Percentiles rank a stretch among this genome's conserved stretches.
Conservation (phyloP, 2,113 vertebrate genomes). For the Pedetes capensis region DNA sequence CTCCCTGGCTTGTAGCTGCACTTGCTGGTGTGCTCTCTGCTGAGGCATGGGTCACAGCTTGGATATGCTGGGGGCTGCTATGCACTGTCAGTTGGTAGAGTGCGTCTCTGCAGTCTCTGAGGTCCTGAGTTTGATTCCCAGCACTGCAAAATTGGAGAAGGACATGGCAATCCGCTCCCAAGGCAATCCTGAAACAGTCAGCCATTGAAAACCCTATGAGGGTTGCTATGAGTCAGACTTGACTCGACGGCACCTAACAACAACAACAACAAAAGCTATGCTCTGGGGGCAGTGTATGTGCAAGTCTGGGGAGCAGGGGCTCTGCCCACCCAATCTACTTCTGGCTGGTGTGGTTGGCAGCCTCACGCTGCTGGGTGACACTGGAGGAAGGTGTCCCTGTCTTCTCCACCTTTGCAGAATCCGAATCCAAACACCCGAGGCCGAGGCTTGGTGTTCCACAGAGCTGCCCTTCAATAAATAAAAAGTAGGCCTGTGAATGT, state of each 20-base stretch:
- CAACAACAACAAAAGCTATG: no score
- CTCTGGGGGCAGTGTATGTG: neutral
- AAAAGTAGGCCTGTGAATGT: slow-evolving; percentile 60
- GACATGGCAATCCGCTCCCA: no score
- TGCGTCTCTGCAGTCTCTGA: no score
- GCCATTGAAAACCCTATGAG: no score
- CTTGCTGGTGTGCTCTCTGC: neutral
- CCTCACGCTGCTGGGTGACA: neutral
- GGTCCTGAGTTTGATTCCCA: no score
- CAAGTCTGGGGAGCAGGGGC: neutral
- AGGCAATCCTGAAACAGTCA: no score
- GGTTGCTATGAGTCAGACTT: no score
- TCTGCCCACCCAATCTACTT: neutral
- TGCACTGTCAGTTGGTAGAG: no score
- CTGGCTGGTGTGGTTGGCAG: neutral
- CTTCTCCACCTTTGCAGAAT: neutral
- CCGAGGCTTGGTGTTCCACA: neutral
- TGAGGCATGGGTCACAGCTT: neutral
- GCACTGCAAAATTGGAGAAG: no score
- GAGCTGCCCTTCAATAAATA: slow-evolving; percentile 43
- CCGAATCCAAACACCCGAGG: neutral
- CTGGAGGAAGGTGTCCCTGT: neutral
- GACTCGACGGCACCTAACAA: no score
- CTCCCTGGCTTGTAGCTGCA: neutral
- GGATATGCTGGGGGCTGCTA: neutral